Conservation (phyloP, 2,797 vertebrate genomes). For the Pangasius larnaudii region DNA sequence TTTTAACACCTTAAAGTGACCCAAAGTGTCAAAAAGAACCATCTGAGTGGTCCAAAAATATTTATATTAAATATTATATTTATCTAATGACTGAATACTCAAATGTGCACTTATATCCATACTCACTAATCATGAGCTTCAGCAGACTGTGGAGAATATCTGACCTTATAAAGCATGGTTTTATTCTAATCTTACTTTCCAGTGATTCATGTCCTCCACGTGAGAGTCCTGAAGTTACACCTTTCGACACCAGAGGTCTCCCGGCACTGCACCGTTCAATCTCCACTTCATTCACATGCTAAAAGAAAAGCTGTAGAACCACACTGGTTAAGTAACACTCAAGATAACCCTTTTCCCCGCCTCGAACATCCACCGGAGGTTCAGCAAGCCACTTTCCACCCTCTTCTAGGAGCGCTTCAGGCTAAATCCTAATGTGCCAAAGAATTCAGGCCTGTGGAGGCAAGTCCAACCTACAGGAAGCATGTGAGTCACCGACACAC, state of each 20-base stretch:
- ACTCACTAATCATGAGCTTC: neutral
- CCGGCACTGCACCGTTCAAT: constrained; percentile 2
- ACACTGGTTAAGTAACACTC: neutral
- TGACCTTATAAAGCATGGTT: neutral
- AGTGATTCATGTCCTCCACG: neutral
- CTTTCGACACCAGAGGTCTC: constrained; percentile 70
- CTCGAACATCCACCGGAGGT: neutral
- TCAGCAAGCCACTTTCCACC: neutral
- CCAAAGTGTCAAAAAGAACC: too few species aligned
- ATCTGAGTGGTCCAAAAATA: neutral
- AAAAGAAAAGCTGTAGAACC: neutral
- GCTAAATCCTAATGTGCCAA: constrained; percentile 36
- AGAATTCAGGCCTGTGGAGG: constrained; percentile 56
- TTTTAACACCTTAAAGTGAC: neutral
- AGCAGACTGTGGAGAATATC: neutral
- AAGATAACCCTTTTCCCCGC: neutral
- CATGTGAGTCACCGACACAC: constrained; percentile 7
- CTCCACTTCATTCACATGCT: neutral
- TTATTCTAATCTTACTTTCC: neutral
- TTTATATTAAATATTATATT: too few species aligned
- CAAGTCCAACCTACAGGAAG: constrained; percentile 34
- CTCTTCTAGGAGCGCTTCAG: constrained; percentile 45
- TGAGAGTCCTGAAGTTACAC: constrained; percentile 8
- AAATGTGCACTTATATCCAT: too few species aligned
- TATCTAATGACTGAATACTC: too few species aligned